Evolutionary conservation across 1,140 invertebrate species (phyloP), one percentile per base, ranked within the genome.

Genomic region (Trichomalopsis sarcophagae): DNA sequence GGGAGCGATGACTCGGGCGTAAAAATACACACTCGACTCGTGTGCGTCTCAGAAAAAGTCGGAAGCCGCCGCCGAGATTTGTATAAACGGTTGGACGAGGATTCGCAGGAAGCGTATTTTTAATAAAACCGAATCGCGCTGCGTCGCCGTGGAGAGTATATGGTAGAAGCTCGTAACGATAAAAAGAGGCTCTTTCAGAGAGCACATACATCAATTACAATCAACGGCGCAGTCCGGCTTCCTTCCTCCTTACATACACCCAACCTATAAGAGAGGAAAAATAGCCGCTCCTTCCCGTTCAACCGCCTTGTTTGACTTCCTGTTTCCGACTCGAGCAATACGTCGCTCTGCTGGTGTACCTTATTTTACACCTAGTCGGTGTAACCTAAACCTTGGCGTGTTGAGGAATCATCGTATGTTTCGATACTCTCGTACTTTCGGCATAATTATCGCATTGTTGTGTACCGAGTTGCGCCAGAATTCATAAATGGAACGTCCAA

Each of bases 1-100:
- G 91, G 90, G 92, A 93, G 92, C 92, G 91, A 93, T 93, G 91
- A 92, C 92, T 93, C 89, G 89, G 84, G 90, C 89, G 90, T 92
- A 92, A 93, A 93, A 93, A 93, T 93, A 21, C 55, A 4, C 50
- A 4, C 89, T 88, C 86, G 84, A 1, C 83, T 86, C 87, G 85
- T 88, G 87, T 88, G 87, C 84, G 82, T 82, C 79, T n/a, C 17
- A 66, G 86, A 88, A 87, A 87, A 86, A 79, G 62, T 17, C 86
- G 80, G 84, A 86, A 85, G 87, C 79, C 84, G 86, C 82, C 86
- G 40, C 62, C 85, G 78, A 62, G 55, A 87, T 81, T 85, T 84
- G 86, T 82, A 85, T 82, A 85, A 84, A 79, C 73, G 82, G 84
- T 55, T 80, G 66, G 74, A 76, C 77, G 78, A 62, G 81, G 84